phyloP scores from a whole-genome alignment of 2,888 invertebrate species.

The Drosophila yooni region DNA sequence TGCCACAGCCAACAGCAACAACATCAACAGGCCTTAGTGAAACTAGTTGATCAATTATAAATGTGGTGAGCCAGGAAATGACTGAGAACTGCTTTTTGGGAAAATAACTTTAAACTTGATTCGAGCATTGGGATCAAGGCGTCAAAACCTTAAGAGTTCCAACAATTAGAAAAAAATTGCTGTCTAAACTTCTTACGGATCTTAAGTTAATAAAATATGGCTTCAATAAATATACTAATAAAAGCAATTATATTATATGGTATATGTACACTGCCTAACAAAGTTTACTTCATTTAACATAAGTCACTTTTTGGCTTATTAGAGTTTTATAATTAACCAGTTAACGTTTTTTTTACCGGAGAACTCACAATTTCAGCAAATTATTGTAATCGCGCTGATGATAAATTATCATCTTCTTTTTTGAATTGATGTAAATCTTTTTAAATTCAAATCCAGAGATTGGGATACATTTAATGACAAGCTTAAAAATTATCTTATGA shows the following conservation, averaged over 20 bases:
- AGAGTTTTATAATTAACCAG: background rate
- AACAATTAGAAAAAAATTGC: background rate
- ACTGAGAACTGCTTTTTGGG: background rate
- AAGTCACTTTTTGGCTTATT: background rate
- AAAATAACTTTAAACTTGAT: background rate
- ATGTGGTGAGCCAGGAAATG: slow-evolving; percentile 25
- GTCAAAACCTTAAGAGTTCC: background rate
- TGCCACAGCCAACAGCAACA: slow-evolving; percentile 19
- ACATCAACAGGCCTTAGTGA: slow-evolving; percentile 3
- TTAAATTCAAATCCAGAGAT: background rate
- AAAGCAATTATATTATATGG: no score
- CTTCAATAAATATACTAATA: background rate
- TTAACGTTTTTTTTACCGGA: background rate
- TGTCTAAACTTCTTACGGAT: background rate
- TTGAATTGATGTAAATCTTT: background rate
- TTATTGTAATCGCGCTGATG: background rate
- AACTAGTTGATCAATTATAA: slow-evolving; percentile 33
- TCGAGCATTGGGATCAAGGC: slow-evolving; percentile 24
- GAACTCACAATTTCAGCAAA: background rate
- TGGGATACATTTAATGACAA: background rate
- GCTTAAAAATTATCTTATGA: background rate
- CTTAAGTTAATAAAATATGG: background rate
- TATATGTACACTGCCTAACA: background rate
- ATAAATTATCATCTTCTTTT: background rate
- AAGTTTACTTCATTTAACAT: background rate